Evolutionary conservation across 2,113 vertebrate genomes (phyloP).

Genomic region (Sus scrofa): DNA sequence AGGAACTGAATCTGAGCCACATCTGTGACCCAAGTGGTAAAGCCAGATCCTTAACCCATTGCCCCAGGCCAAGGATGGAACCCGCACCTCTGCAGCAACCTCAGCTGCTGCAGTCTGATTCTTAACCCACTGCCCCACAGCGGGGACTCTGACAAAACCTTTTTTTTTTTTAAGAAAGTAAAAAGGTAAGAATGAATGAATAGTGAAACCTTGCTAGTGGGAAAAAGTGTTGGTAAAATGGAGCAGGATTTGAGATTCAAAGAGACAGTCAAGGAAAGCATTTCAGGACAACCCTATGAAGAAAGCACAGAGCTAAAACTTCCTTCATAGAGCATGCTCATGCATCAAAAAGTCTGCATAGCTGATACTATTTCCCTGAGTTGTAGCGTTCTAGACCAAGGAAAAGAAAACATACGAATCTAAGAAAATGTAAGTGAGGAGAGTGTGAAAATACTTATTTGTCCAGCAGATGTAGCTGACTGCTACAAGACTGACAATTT

Average conservation of each 20-base stretch:
- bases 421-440: not conserved
- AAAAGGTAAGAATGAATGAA: not conserved
- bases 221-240: not conserved
- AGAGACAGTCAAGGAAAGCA: not conserved
- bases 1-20: no score
- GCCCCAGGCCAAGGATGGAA: no score
- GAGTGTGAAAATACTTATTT: not conserved
- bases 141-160: not conserved
- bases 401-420: not conserved
- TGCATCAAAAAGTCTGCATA: not conserved
- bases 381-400: not conserved
- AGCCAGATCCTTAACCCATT: no score
- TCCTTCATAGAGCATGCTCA: not conserved
- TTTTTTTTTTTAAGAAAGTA: not conserved
- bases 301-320: not conserved
- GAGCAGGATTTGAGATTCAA: constrained; percentile 18
- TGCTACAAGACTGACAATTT: not conserved
- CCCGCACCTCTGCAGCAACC: no score
- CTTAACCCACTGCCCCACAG: no score
- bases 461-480: not conserved
- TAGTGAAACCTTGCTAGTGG: not conserved
- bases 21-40: no score
- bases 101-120: no score
- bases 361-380: not conserved
- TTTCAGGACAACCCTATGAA: not conserved